Evolutionary conservation across 1,140 invertebrate genomes (phyloP), one percentile per base, ranked within the genome.

Genomic region (Aplysia californica): DNA sequence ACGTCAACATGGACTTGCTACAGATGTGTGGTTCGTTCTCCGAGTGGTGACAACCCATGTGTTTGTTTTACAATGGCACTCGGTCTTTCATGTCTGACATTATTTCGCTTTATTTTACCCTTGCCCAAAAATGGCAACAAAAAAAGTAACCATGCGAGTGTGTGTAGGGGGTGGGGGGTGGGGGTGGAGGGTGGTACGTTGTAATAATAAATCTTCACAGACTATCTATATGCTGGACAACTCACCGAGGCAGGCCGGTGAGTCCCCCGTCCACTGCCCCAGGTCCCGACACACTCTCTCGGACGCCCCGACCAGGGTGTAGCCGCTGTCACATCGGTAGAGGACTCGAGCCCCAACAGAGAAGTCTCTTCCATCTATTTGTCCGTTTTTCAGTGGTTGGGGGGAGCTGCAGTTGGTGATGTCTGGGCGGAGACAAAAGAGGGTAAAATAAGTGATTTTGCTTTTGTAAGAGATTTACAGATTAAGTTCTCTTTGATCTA

Each of bases 181-280:
- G n/a, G n/a, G n/a, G n/a, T n/a, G n/a, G n/a, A n/a, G n/a, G n/a
- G n/a, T n/a, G n/a, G n/a, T n/a, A n/a, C n/a, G n/a, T n/a, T n/a
- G n/a, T n/a, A n/a, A n/a, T n/a, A n/a, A n/a, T n/a, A n/a, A n/a
- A n/a, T n/a, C n/a, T n/a, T n/a, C n/a, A n/a, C n/a, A n/a, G n/a
- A n/a, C n/a, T n/a, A n/a, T n/a, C n/a, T n/a, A n/a, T n/a, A n/a
- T n/a, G n/a, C n/a, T n/a, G n/a, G n/a, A n/a, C n/a, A n/a, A 61
- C 72, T 75, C n/a, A 75, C 72, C 33, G 10, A 75, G 35, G 23
- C 72, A 75, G 50, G n/a, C 20, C n/a, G 72, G 72, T 23, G 2
- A 21, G 41, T 75, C 29, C n/a, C 72, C 72, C 4, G 72, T 65
- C 72, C 72, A 75, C 21, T 41, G 21, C 3, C 72, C 72, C 5